Base-by-base conservation (phyloP, 2,113 vertebrate species). In the Aptenodytes patagonicus region DNA sequence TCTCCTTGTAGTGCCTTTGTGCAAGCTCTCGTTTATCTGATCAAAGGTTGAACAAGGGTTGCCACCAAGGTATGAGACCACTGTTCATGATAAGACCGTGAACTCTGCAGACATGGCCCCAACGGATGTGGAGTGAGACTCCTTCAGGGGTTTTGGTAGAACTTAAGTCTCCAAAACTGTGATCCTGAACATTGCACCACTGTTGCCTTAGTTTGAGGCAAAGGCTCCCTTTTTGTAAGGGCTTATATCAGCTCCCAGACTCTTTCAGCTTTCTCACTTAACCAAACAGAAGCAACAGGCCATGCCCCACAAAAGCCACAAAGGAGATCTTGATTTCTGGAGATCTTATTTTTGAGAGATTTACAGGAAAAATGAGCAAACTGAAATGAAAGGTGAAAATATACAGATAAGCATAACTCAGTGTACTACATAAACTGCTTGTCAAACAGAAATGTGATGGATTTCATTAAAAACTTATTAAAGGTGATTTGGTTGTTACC, bases 351-450 rank as follows among this genome's bases (percentile, higher is more conserved):
- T 88, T 72, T 21, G 15, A 42, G 42, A 42, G 42, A 16, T 42
- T 42, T 42, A 42, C 42, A 42, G 42, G 42, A 42, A 42, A 42
- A 42, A 42, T 16, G 42, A 42, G 42, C 42, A 42, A 42, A 42
- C 42, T 42, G 42, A 42, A 42, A 42, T 42, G 42, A 42, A 42
- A 42, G 42, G 42, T 42, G 42, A 42, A 42, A 42, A 42, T 42
- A 38, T 0, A 6, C 13, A 69, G 38, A 8, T 9, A 79, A 51
- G 21, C 25, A 2, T 5, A 34, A 58, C n/a, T 42, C 1, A 2
- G 20, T 6, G 25, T 40, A 34, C 19, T 51, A 38, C 15, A 71
- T 2, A 4, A 83, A 57, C 3, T 10, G 19, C 24, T 55, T 13
- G 5, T 32, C 26, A 70, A 61, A 20, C 17, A 70, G 31, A 55